Evolutionary conservation across 2,113 vertebrate genomes (phyloP), one percentile per base, ranked within the genome.

Genomic region (Rattus rattus): DNA sequence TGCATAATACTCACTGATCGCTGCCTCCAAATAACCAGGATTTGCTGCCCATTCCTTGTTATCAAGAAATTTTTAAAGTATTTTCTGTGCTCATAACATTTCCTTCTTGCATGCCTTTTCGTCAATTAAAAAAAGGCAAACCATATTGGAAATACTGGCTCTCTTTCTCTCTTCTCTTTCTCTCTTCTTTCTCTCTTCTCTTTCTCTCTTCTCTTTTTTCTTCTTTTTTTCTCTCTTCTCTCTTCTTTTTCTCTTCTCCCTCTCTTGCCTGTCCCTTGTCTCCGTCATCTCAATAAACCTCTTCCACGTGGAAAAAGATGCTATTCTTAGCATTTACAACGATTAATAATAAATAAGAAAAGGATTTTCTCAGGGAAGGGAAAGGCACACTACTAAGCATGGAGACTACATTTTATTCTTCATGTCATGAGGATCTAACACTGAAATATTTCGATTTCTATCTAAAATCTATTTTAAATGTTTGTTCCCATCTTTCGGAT

Each of bases 391-490:
- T 67, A 87, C n/a, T 49, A 84, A 83, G 33, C 49, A 77, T 6
- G 36, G 33, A 93, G 65, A 79, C 63, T 47, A 84, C 24, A 6
- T 70, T 90, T 77, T 52, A 56, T 81, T 84, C 80, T 72, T 43
- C 88, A 52, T 26, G 26, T 11, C 28, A 5, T 28, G 11, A 80
- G 54, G 61, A 84, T 47, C 69, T 83, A 86, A 95, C 11, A 69
- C 70, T 89, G 63, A 97, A 91, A 91, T 88, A 59, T 76, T 43
- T 47, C 26, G 52, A 61, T 61, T 95, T 75, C 88, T 84, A 56
- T 76, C n/a, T 75, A 59, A 49, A 94, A 92, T 59, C 43, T 3
- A 19, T 43, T 86, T 85, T 81, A 95, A 92, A 30, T 81, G 36
- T 72, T 7, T 26, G 56, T 88, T 69, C 26, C 30, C 47, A 56